A percentile compares a stretch with the other conserved stretches of the same genome.
These are phyloP conservation scores for Quadriops clusia DNA, from an alignment of 2,888 invertebrate species.

Conservation along the genomic window DNA sequence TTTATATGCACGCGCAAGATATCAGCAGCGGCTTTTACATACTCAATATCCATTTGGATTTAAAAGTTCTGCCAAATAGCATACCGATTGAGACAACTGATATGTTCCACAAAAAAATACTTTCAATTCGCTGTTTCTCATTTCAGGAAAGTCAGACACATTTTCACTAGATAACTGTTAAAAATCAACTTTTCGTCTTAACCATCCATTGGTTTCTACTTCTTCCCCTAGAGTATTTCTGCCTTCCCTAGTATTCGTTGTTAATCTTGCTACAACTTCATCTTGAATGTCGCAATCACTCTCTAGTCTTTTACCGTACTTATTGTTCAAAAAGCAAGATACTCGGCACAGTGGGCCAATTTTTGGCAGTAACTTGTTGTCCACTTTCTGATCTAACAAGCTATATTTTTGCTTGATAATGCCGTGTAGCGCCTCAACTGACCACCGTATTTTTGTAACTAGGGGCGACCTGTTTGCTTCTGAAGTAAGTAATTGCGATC, in stretches of 20 bases:
- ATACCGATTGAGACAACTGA: slow-evolving; percentile 2
- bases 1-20: slow-evolving; percentile 1
- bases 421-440: slow-evolving; percentile 19
- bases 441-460: slow-evolving; percentile 16
- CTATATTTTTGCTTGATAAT: slow-evolving; percentile 18
- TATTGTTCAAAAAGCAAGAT: too few relatives aligned
- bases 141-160: slow-evolving; percentile 2
- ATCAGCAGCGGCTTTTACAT: slow-evolving; percentile 1
- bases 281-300: too few relatives aligned
- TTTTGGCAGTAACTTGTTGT: slow-evolving; percentile 16
- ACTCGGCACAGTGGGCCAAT: too few relatives aligned
- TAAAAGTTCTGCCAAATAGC: slow-evolving; percentile 4
- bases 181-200: slow-evolving; percentile 1
- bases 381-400: slow-evolving; percentile 15
- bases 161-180: background rate
- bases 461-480: slow-evolving; percentile 16
- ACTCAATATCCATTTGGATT: background rate
- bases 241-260: too few relatives aligned
- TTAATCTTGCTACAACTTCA: too few relatives aligned
- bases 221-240: background rate
- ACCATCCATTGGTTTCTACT: slow-evolving; percentile 4
- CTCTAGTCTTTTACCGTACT: too few relatives aligned
- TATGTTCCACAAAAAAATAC: slow-evolving; percentile 1
- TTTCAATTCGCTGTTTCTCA: slow-evolving; percentile 3
- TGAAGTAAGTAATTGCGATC: slow-evolving; percentile 13